These are phyloP conservation scores for Stegophylla sp. DNA, from an alignment of 2,888 invertebrate species.

Conservation along the genomic window DNA sequence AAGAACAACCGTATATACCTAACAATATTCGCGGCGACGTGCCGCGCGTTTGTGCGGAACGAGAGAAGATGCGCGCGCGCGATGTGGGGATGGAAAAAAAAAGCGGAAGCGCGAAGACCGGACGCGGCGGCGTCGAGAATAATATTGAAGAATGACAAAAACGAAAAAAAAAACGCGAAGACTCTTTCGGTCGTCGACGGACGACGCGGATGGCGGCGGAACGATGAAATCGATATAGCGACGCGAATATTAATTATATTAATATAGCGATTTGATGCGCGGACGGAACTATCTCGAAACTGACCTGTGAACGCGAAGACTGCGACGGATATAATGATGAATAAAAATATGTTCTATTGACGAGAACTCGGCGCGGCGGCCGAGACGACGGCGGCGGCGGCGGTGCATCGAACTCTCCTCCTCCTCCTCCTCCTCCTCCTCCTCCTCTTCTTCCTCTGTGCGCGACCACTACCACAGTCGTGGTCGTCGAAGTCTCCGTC, in stretches of 20 bases:
- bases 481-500: slow-evolving; percentile 18
- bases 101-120: slow-evolving; percentile 34
- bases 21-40: too few species aligned
- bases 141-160: background rate
- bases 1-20: too few species aligned
- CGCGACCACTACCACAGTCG: slow-evolving; percentile 32
- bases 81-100: slow-evolving; percentile 35
- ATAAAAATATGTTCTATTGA: slow-evolving; percentile 3
- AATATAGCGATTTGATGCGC: slow-evolving; percentile 10
- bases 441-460: background rate
- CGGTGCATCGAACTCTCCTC: slow-evolving; percentile 55
- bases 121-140: background rate
- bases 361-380: background rate
- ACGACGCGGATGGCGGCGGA: background rate
- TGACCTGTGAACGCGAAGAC: slow-evolving; percentile 54
- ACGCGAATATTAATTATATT: background rate
- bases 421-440: too few species aligned
- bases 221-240: background rate
- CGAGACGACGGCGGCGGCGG: background rate
- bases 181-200: background rate
- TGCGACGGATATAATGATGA: slow-evolving; percentile 40
- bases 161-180: background rate
- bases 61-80: too few species aligned
- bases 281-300: slow-evolving; percentile 39
- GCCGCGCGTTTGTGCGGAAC: too few species aligned